Percentiles rank a stretch among this genome's conserved stretches.
These are phyloP conservation scores for Drosophila paulistorum DNA, from an alignment of 1,140 invertebrate genomes.

Conservation along the genomic window DNA sequence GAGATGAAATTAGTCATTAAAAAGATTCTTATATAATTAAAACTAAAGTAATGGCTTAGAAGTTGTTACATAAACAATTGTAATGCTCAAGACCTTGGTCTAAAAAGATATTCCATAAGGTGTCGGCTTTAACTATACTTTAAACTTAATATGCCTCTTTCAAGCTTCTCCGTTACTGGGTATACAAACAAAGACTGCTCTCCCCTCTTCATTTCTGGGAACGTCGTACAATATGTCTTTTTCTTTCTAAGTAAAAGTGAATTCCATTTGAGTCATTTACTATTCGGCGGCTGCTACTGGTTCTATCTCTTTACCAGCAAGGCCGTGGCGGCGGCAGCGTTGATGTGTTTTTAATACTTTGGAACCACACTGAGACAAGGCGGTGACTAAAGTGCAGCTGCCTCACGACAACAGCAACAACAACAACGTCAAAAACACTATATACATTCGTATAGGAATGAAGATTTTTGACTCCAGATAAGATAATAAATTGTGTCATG, in stretches of 20 bases:
- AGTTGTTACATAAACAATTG: no score
- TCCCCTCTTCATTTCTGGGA: background rate
- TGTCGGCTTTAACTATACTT: no score
- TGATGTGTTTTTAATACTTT: conserved; percentile 21
- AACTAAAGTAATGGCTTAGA: no score
- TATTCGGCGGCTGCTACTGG: conserved; percentile 20
- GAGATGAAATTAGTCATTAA: no score
- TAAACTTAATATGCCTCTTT: background rate
- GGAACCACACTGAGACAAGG: background rate
- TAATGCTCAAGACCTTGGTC: no score
- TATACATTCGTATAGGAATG: background rate
- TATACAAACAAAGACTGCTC: conserved; percentile 10
- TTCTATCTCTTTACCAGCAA: conserved; percentile 30
- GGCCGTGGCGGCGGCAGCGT: conserved; percentile 41
- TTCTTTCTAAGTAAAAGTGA: conserved; percentile 56
- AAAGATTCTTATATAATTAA: no score
- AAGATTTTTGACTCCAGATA: conserved; percentile 28
- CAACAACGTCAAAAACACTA: background rate
- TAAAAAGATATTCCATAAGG: no score
- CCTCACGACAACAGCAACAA: background rate
- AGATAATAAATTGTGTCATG: conserved; percentile 36
- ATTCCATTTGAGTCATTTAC: conserved; percentile 66
- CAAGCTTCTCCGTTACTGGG: background rate
- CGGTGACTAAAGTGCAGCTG: conserved; percentile 20
- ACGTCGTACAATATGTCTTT: background rate